Evolutionary conservation across 2,888 invertebrate species (phyloP), one percentile per base, ranked within the genome.

Genomic region (Eristalis intricaria): DNA sequence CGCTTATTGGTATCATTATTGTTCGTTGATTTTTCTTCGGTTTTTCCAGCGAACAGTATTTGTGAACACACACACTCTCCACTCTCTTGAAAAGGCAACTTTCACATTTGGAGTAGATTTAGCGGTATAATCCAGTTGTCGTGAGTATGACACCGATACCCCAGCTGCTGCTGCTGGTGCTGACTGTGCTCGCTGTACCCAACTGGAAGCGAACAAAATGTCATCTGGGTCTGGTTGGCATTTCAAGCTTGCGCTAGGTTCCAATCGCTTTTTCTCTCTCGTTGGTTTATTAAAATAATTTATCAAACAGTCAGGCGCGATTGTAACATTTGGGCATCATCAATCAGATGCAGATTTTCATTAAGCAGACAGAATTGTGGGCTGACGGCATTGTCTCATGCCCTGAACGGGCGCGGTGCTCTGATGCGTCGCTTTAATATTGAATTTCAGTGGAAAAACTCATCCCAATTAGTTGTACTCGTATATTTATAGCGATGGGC

Each of bases 311-410:
- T 78, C 82, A 64, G 60, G 58, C 77, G 58, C 77, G 81, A 77
- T 76, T 81, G 77, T 69, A 77, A 50, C 85, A 85, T 76, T 85
- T 82, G 85, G 74, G 76, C 50, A 82, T 82, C 85, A 86, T 86
- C 77, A 76, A 86, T 86, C 85, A 86, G 78, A 82, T 82, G 74
- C 73, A 82, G 64, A 86, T 82, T 82, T 82, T 74, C 77, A 78
- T 82, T 79, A 73, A 77, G 56, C 19, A 50, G 19, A 50, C 50
- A 10, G 50, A 73, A 64, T 68, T 29, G 56, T 50, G 38, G 50
- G 65, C 19, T 58, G 58, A 32, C 38, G 50, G 50, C 61, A 22
- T 22, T 80, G 73, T 32, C 68, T 19, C 61, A n/a, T 50, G 26
- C 50, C 19, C 61, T 32, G 43, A 38, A n/a, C 56, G 50, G 71